Evolutionary conservation across 1,140 invertebrate genomes (phyloP).

Genomic region (Drosophila trapezifrons): DNA sequence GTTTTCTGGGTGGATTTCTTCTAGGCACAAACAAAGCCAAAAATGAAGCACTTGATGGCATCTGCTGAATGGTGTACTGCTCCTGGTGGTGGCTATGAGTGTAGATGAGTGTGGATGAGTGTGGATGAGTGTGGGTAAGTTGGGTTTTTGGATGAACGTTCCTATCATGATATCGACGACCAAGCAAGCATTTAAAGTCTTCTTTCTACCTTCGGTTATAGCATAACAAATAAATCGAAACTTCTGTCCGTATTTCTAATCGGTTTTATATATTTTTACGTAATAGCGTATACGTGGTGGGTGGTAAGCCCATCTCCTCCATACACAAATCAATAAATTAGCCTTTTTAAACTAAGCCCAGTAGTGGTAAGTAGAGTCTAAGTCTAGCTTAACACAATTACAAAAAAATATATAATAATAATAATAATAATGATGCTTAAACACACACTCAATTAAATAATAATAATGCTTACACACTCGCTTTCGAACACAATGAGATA

Average conservation of each 20-base stretch:
- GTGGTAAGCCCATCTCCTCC: slow-evolving; percentile 31
- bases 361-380: slow-evolving; percentile 39
- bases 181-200: slow-evolving; percentile 47
- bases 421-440: slow-evolving; percentile 19
- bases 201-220: slow-evolving; percentile 8
- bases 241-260: slow-evolving; percentile 20
- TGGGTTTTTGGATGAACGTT: slow-evolving; percentile 1
- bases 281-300: slow-evolving; percentile 33
- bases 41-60: slow-evolving; percentile 29
- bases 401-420: slow-evolving; percentile 56
- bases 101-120: slow-evolving; percentile 20
- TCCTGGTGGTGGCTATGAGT: slow-evolving; percentile 26
- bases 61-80: slow-evolving; percentile 9
- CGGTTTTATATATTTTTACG: slow-evolving; percentile 27
- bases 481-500: slow-evolving; percentile 53
- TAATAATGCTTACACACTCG: slow-evolving; percentile 38
- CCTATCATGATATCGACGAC: slow-evolving; percentile 15
- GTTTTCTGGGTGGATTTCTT: slow-evolving; percentile 15
- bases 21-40: slow-evolving; percentile 47
- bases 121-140: slow-evolving; percentile 14
- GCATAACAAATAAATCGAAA: slow-evolving; percentile 34
- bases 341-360: slow-evolving; percentile 66
- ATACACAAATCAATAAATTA: slow-evolving; percentile 66
- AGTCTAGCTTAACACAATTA: slow-evolving; percentile 53
- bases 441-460: slow-evolving; percentile 47